Conservation (phyloP, 1,140 invertebrate genomes). For the Lepidurus arcticus region DNA sequence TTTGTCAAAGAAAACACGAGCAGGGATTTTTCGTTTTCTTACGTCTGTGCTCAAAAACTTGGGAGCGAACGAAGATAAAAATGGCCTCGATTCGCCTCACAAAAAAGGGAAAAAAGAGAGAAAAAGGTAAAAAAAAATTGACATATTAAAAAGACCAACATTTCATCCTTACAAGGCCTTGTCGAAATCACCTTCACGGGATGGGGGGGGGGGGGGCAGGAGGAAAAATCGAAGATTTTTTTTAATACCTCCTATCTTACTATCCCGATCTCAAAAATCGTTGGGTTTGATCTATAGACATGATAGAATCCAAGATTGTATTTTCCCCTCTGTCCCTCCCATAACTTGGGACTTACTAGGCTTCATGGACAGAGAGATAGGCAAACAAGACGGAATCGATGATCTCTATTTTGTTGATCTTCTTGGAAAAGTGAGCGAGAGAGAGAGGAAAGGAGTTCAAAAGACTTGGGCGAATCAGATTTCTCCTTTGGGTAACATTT, state of each 20-base stretch:
- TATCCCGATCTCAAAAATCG: background rate
- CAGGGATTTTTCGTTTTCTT: background rate
- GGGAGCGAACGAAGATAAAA: background rate
- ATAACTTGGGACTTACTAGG: background rate
- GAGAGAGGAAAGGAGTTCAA: background rate
- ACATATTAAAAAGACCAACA: background rate
- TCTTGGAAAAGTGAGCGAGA: background rate
- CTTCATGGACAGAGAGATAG: background rate
- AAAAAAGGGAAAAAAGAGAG: background rate
- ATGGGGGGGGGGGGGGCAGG: background rate
- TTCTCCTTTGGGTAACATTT: background rate
- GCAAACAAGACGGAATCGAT: slow-evolving; percentile 6
- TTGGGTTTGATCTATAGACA: background rate
- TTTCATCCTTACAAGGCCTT: background rate
- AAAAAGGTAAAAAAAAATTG: background rate
- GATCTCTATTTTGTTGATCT: background rate
- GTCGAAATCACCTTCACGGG: background rate
- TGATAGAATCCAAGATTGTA: background rate
- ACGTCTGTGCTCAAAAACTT: background rate
- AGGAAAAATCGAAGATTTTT: background rate
- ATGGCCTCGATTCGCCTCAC: background rate
- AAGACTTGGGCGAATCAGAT: background rate
- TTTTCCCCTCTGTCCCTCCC: background rate
- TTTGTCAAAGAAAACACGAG: slow-evolving; percentile 22
- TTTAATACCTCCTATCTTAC: too few relatives aligned